Evolutionary conservation across 23 tunicate species (phyloP), one percentile per base, ranked within the genome.

Genomic region (Styela clava): DNA sequence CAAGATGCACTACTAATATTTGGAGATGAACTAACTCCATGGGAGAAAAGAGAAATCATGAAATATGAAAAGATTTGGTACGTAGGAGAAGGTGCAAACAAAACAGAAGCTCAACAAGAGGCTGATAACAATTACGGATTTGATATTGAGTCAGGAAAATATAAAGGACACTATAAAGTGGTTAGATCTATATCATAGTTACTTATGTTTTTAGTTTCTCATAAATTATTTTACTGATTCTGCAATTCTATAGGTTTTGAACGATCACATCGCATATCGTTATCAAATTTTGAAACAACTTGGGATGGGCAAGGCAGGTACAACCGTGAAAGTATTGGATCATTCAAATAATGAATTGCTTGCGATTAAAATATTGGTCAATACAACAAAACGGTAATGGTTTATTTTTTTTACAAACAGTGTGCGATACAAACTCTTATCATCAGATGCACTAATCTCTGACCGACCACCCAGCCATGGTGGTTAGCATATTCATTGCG

Each of bases 31-130:
- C 29, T 93, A n/a, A 89, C 98, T 2, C 74, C 85, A 88, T 93
- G 98, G 98, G 98, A 93, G 36, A 16, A 25, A 9, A 12, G 24
- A 1, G 98, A 93, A 77, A 84, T 93, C 56, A 44, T 25, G 27
- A 56, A 84, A 28, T 93, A 84, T 81, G 89, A 86, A 18, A 68
- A 73, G 30, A 77, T 93, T 24, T 93, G 84, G 84, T 93, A 69
- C 68, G 64, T 82, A 34, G 98, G 98, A 33, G 83, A 32, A 16
- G 68, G 63, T 2, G 74, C 92, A 9, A 83, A 74, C 64, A 93
- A 87, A 68, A 51, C 81, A 1, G 27, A n/a, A 16, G 76, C 61
- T 63, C 77, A 84, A 33, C 24, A 52, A 36, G 64, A 88, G 36
- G 82, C 74, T 0, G 27, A 31, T 12, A 34, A 63, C 21, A 93